phyloP scores from a whole-genome alignment of 2,113 vertebrate genomes.

The Pollachius pollachius region DNA sequence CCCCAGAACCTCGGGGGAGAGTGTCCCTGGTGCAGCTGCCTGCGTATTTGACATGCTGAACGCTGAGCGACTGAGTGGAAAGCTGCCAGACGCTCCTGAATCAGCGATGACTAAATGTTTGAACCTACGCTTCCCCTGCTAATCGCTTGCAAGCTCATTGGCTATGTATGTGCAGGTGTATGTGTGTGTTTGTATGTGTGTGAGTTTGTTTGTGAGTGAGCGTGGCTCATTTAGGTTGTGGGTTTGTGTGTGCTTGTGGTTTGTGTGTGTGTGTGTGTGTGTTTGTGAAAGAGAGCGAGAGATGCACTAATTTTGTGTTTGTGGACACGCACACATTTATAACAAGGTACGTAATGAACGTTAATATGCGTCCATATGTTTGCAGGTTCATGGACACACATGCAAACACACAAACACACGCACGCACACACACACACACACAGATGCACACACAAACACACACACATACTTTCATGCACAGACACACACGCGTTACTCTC shows the following conservation, averaged over 20 bases:
- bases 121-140: slow-evolving; percentile 48
- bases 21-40: slow-evolving; percentile 39
- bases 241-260: slow-evolving; percentile 30
- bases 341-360: background rate
- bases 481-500: too few relatives aligned
- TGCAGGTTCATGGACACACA: background rate
- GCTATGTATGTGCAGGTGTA: slow-evolving; percentile 20
- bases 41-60: slow-evolving; percentile 55
- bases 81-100: slow-evolving; percentile 54
- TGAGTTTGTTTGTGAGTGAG: too few relatives aligned
- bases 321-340: background rate
- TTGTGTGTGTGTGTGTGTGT: background rate
- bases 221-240: too few relatives aligned
- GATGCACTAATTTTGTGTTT: background rate
- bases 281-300: too few relatives aligned
- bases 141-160: slow-evolving; percentile 47
- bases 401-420: too few relatives aligned
- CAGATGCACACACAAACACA: too few relatives aligned
- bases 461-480: too few relatives aligned
- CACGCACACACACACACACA: too few relatives aligned
- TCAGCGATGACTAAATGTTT: slow-evolving; percentile 62
- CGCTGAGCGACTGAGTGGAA: slow-evolving; percentile 49
- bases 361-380: slow-evolving; percentile 4
- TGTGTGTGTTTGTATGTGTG: slow-evolving; percentile 30
- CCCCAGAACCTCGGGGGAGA: background rate